Evolutionary conservation across 2,888 invertebrate genomes (phyloP), one percentile per base, ranked within the genome.

Genomic region (Tetheella fluctuosa): DNA sequence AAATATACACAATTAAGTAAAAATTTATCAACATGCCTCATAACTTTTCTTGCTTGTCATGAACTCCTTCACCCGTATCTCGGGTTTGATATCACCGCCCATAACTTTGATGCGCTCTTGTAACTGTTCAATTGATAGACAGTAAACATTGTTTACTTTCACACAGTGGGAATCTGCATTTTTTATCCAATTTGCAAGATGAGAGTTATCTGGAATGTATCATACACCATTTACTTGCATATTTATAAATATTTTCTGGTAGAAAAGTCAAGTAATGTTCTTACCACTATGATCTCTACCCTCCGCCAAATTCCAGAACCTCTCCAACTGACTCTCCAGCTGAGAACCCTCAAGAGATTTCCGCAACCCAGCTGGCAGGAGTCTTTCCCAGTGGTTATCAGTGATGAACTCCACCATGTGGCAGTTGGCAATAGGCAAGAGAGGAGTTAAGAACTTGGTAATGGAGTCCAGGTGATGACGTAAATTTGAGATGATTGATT

Each of bases 31-130:
- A 60, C 61, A 63, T 59, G 95, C 96, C 94, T 98, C 98, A 81
- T 98, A 96, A 53, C 95, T 95, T 78, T 98, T 98, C 84, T 98
- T 98, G 57, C 93, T 91, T 3, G 94, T 95, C 96, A 97, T 97
- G 74, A 97, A 96, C 68, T 95, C 94, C n/a, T 94, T 94, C 10
- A 96, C 88, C 64, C 85, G 82, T 8, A 91, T 84, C 59, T 91
- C 86, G 0, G 86, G 74, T 5, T 75, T 73, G 0, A 89, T 65
- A 0, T 77, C 67, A 0, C 93, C 88, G 0, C 89, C 87, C 81
- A 89, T 85, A 0, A 67, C 57, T 23, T 68, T 69, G 34, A 94
- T 84, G 57, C 84, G 82, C 2, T 83, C 70, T 67, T 88, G 77
- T 34, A 94, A 80, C 60, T 90, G 85, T 0, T 87, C 82, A 6